phyloP scores from a whole-genome alignment of 2,113 vertebrate genomes.

The Ptyas mucosa region DNA sequence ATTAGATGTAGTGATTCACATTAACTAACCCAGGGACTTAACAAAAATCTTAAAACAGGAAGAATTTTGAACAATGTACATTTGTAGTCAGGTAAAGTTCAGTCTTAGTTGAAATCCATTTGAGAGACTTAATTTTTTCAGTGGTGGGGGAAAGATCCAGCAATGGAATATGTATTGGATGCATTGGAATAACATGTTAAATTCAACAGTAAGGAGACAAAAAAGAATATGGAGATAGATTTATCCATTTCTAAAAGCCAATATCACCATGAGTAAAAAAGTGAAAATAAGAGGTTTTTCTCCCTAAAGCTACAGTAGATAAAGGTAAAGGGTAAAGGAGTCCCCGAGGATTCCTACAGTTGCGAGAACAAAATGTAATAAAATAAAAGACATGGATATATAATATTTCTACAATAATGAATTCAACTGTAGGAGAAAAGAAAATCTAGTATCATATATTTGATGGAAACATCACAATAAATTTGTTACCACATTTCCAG shows the following conservation, averaged over 20 bases:
- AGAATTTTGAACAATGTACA: background rate
- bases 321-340: too few species aligned
- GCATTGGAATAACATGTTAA: background rate
- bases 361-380: background rate
- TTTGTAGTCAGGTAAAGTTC: background rate
- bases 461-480: background rate
- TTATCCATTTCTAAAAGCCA: background rate
- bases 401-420: background rate
- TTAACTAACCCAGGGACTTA: background rate
- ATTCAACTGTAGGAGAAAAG: background rate
- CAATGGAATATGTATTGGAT: too few species aligned
- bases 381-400: background rate
- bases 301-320: background rate
- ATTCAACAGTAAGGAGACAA: background rate
- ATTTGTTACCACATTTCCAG: background rate
- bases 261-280: background rate
- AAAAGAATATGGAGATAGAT: background rate
- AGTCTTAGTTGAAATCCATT: background rate
- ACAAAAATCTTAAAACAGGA: background rate
- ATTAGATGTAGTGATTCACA: background rate
- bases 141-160: background rate
- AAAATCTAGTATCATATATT: too few species aligned
- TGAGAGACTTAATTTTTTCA: background rate
- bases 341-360: background rate
- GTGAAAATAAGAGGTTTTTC: background rate